Evolutionary conservation across 1,140 invertebrate species (phyloP).

Genomic region (Cyclargus thomasi): DNA sequence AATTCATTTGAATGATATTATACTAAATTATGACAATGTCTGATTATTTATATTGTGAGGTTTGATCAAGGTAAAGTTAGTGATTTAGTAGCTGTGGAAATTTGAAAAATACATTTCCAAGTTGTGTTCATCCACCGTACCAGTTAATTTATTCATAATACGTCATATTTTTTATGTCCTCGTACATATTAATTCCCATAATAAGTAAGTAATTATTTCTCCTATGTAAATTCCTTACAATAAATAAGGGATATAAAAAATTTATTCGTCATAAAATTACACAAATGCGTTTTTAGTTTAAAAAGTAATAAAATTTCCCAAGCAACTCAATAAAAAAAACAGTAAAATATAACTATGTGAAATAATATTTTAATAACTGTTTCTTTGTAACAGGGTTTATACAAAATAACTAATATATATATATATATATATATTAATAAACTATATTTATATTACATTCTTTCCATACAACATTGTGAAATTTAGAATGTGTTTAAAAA

Average conservation of each 20-base stretch:
- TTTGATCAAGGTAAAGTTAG: too few relatives aligned
- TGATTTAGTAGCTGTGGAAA: neutral
- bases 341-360: neutral
- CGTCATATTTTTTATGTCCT: neutral
- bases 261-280: neutral
- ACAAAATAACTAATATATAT: too few relatives aligned
- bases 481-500: too few relatives aligned
- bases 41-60: too few relatives aligned
- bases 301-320: neutral
- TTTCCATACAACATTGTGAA: too few relatives aligned
- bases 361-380: neutral
- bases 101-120: neutral
- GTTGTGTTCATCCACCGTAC: neutral
- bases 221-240: neutral
- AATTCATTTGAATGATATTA: too few relatives aligned
- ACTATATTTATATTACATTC: too few relatives aligned
- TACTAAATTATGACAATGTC: too few relatives aligned
- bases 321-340: neutral
- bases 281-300: neutral
- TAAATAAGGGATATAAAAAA: neutral
- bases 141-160: neutral
- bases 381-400: neutral
- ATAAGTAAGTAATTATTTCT: neutral
- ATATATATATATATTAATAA: too few relatives aligned
- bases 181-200: neutral